Evolutionary conservation across 2,797 vertebrate genomes (phyloP).

Genomic region (Galaxias olidus): DNA sequence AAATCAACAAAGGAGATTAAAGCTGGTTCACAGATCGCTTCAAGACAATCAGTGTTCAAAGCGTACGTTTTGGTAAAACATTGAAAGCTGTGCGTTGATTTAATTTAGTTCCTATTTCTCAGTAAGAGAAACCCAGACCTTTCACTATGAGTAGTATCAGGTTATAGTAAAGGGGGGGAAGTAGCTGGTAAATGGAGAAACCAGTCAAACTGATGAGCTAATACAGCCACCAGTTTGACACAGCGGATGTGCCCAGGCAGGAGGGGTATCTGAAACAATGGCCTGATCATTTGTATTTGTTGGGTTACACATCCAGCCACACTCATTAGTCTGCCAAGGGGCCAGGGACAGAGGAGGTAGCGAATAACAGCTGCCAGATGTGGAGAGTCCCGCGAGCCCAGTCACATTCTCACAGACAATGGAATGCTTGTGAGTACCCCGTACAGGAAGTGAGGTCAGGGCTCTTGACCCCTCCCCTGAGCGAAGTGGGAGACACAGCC

Average conservation of each 20-base stretch:
- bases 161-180: neutral
- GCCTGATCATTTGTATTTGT: constrained; percentile 42
- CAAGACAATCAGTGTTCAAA: too few relatives aligned
- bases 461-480: constrained; percentile 73
- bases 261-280: constrained; percentile 31
- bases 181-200: too few relatives aligned
- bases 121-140: too few relatives aligned
- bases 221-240: too few relatives aligned
- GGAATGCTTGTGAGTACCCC: constrained; percentile 80
- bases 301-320: constrained; percentile 51
- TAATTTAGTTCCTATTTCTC: too few relatives aligned
- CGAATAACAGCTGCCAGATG: constrained; percentile 83
- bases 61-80: too few relatives aligned
- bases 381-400: constrained; percentile 71
- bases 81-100: too few relatives aligned
- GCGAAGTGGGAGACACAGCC: constrained; percentile 55
- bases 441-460: constrained; percentile 83
- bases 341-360: constrained; percentile 43
- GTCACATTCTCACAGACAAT: constrained; percentile 84
- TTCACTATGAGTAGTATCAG: neutral
- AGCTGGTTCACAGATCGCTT: too few relatives aligned
- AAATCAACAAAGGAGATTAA: too few relatives aligned
- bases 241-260: constrained; percentile 1
- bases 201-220: too few relatives aligned
- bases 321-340: constrained; percentile 46